phyloP scores from a whole-genome alignment of 2,797 vertebrate species.

The Sternarchorhynchus goeldii region DNA sequence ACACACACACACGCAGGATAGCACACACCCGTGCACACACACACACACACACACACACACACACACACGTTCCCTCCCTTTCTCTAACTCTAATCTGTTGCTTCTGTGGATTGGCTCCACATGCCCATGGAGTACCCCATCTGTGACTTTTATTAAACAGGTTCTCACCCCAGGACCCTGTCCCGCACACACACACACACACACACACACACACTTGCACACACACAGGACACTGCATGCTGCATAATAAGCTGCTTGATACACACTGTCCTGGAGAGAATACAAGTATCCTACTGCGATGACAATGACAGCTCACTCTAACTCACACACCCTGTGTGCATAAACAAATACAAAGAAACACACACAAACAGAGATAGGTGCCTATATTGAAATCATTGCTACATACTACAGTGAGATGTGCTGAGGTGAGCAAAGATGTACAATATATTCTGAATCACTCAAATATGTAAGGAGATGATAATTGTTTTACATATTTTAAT shows the following conservation, averaged over 20 bases:
- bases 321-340: neutral
- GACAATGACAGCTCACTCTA: slow-evolving; percentile 70
- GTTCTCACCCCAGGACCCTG: slow-evolving; percentile 66
- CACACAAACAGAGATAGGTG: neutral
- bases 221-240: slow-evolving; percentile 51
- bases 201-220: slow-evolving; percentile 49
- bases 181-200: slow-evolving; percentile 40
- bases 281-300: slow-evolving; percentile 73
- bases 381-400: neutral
- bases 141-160: slow-evolving; percentile 75
- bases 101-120: slow-evolving; percentile 36
- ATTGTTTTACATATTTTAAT: too few relatives aligned
- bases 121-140: slow-evolving; percentile 68
- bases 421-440: neutral
- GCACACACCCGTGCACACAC: slow-evolving; percentile 24
- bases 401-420: neutral
- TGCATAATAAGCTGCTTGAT: slow-evolving; percentile 70
- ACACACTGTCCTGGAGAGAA: slow-evolving; percentile 69
- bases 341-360: slow-evolving; percentile 26
- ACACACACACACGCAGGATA: slow-evolving; percentile 35
- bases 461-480: too few relatives aligned
- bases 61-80: slow-evolving; percentile 20
- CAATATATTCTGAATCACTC: neutral
- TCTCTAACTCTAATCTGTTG: slow-evolving; percentile 34
- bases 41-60: slow-evolving; percentile 36